A percentile compares a stretch with the other conserved stretches of the same genome.
Evolutionary conservation across 2,113 vertebrate genomes (phyloP).

Genomic region (Dermatemys mawii): DNA sequence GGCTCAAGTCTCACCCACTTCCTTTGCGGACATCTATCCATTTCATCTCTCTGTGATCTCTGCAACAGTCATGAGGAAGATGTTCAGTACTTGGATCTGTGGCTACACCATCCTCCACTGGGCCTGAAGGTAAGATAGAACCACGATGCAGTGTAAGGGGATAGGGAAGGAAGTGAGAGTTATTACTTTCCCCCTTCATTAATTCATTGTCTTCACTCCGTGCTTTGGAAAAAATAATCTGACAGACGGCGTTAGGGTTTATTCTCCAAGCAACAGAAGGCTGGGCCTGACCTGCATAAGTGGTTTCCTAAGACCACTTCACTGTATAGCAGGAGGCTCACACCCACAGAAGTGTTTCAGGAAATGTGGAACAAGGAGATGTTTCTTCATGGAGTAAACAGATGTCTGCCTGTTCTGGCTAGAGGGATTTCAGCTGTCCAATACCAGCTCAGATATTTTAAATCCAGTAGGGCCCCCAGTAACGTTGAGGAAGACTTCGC

Average conservation of each 20-base stretch:
- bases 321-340: accelerated
- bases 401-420: neutral
- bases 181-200: neutral
- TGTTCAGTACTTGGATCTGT: neutral
- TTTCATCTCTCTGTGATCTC: neutral
- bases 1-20: neutral
- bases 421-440: neutral
- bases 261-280: neutral
- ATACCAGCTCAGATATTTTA: conserved; percentile 7
- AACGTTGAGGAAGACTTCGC: accelerated
- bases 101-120: neutral
- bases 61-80: neutral
- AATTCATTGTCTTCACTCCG: neutral
- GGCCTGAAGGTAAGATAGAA: conserved; percentile 22
- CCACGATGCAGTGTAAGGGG: neutral
- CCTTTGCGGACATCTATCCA: neutral
- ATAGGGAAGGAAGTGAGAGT: neutral
- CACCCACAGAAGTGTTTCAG: neutral
- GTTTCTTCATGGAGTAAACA: neutral
- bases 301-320: neutral
- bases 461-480: neutral
- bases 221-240: neutral
- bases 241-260: neutral
- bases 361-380: neutral
- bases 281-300: neutral